Percentiles rank a stretch among this genome's conserved stretches.
These are phyloP conservation scores for Bombus confusus DNA, from an alignment of 1,140 invertebrate species.

Conservation along the genomic window DNA sequence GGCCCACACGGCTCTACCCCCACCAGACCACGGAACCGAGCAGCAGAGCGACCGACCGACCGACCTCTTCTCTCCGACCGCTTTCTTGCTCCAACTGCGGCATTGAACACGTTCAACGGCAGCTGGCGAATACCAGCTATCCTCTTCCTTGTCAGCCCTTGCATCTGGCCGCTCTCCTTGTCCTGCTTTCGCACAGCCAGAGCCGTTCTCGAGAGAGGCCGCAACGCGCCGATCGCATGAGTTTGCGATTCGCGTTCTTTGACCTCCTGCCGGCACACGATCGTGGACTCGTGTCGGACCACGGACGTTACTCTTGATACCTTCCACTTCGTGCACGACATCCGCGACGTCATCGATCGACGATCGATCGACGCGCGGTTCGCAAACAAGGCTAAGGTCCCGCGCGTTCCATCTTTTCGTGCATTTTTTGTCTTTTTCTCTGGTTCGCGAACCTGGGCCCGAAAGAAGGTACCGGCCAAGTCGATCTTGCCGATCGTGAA, in stretches of 20 bases:
- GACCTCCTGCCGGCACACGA: constrained; percentile 70
- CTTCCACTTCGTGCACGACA: constrained; percentile 37
- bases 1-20: constrained; percentile 73
- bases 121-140: constrained; percentile 80
- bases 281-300: constrained; percentile 47
- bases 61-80: constrained; percentile 68
- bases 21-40: constrained; percentile 57
- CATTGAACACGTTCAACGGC: constrained; percentile 82
- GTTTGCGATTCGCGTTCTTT: constrained; percentile 78
- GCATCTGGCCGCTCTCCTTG: constrained; percentile 3
- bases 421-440: no score
- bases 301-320: constrained; percentile 42
- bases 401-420: background rate
- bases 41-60: constrained; percentile 59
- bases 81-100: constrained; percentile 78
- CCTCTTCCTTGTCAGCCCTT: constrained; percentile 39
- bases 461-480: background rate
- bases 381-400: background rate
- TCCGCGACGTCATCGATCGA: constrained; percentile 28
- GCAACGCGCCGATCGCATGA: constrained; percentile 62
- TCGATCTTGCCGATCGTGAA: no score
- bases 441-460: background rate
- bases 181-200: constrained; percentile 23
- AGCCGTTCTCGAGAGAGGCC: constrained; percentile 3
- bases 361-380: background rate